Base-by-base conservation (phyloP, 1,140 invertebrate genomes). In the Drosophila eugracilis region DNA sequence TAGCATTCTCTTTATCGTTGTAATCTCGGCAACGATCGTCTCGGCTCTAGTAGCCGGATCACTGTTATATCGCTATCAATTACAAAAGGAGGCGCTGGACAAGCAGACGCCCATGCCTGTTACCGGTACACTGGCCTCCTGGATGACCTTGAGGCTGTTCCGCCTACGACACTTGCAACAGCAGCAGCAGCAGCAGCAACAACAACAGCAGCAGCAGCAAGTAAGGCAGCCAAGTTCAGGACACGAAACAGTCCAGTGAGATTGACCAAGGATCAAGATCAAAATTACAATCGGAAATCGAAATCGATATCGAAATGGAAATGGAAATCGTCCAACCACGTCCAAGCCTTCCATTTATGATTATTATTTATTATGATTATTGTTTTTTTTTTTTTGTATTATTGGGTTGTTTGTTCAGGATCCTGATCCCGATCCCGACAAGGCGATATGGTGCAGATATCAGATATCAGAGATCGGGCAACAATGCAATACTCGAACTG, bases 1-100 rank as follows among this genome's bases (percentile, higher is more conserved):
- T 86, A 97, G 97, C 71, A 94, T 96, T 3, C 93, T 97, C 5
- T 98, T 98, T 91, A 96, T 97, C 24, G 93, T 97, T 10, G 95
- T 97, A 2, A 96, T 96, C 0, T 94, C 97, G 4, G 96, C 96
- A 5, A 96, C 96, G 0, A 95, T 97, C 1, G 94, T 97, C 1
- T 96, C 96, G 0, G 96, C 96, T 0, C 91, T 97, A 1, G 95
- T 96, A 1, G 96, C 96, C 3, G 96, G 95, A 2, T 94, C 95
- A 3, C 92, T 96, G 88, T 92, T 96, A 19, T 95, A 95, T 90
- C 93, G 95, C 53, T 94, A 96, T 85, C 96, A 96, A 73, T 91
- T 95, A 26, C 95, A 96, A 78, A 95, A 95, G 54, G 94, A 96
- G 72, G 92, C 94, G 34, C 41, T 91, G 28, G 90, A 90, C 30